Conservation (phyloP, 2,888 invertebrate genomes). For the Sialis fuliginosa region DNA sequence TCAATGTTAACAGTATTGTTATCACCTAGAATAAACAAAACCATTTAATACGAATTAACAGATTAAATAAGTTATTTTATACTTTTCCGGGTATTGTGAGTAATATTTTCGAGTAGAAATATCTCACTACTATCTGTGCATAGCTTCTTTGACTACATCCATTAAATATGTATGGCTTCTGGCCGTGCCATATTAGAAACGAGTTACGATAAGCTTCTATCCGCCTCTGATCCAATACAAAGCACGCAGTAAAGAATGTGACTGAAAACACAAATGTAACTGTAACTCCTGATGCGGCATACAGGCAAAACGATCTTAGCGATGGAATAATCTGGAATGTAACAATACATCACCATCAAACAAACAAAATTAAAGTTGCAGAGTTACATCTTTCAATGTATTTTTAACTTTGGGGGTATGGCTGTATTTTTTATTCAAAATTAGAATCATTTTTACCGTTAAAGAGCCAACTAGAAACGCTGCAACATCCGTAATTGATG, state of each 20-base stretch:
- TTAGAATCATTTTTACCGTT: slow-evolving; percentile 31
- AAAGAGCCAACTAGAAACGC: slow-evolving; percentile 64
- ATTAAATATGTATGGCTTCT: slow-evolving; percentile 32
- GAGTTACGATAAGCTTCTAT: slow-evolving; percentile 45
- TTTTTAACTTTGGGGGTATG: neutral
- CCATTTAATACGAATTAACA: too few relatives aligned
- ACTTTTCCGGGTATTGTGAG: slow-evolving; percentile 49
- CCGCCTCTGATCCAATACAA: slow-evolving; percentile 51
- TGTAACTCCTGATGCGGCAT: slow-evolving; percentile 58
- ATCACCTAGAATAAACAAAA: slow-evolving; percentile 23
- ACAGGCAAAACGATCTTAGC: slow-evolving; percentile 65
- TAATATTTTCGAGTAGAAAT: slow-evolving; percentile 43
- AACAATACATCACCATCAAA: neutral
- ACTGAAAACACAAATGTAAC: slow-evolving; percentile 58
- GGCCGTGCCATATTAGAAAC: slow-evolving; percentile 44
- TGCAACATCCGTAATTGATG: slow-evolving; percentile 65
- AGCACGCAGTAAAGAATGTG: slow-evolving; percentile 66
- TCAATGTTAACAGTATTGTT: slow-evolving; percentile 38
- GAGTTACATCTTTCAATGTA: neutral
- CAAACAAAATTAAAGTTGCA: neutral
- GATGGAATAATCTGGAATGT: slow-evolving; percentile 51
- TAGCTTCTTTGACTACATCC: slow-evolving; percentile 33
- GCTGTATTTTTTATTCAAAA: neutral
- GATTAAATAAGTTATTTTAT: slow-evolving; percentile 7
- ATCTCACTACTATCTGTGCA: slow-evolving; percentile 37